A percentile compares a stretch with the other conserved stretches of the same genome.
phyloP scores from a whole-genome alignment of 1,140 invertebrate genomes.

The Chrysopa pallens region DNA sequence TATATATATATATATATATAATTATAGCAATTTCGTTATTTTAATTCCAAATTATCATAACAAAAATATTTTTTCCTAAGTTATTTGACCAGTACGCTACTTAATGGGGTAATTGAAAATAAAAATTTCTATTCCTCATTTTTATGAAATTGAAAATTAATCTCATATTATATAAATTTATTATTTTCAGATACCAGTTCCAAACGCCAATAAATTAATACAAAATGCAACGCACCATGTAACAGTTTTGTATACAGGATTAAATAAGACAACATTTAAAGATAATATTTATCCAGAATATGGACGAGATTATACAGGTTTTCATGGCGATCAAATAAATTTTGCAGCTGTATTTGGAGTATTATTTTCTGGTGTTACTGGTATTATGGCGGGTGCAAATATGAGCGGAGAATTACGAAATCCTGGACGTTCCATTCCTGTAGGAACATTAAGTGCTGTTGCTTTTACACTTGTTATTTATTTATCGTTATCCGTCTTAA shows the following conservation, averaged over 20 bases:
- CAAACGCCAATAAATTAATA: conserved; percentile 45
- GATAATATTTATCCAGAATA: conserved; percentile 64
- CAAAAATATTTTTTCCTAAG: too few relatives aligned
- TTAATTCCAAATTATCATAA: too few relatives aligned
- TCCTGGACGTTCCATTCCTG: conserved; percentile 82
- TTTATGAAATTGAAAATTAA: background rate
- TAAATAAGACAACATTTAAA: conserved; percentile 48
- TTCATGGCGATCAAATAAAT: conserved; percentile 43
- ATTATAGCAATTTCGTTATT: too few relatives aligned
- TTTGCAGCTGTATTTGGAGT: conserved; percentile 93
- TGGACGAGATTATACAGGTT: conserved; percentile 71
- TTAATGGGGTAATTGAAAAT: too few relatives aligned
- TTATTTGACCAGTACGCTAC: too few relatives aligned
- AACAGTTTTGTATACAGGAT: conserved; percentile 62
- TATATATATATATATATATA: too few relatives aligned
- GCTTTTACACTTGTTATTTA: conserved; percentile 85
- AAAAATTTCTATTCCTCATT: too few relatives aligned
- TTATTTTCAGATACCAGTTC: conserved; percentile 43
- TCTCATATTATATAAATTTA: background rate
- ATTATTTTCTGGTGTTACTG: conserved; percentile 88
- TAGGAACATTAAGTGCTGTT: conserved; percentile 82
- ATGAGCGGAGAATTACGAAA: conserved; percentile 95
- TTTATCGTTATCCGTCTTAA: conserved; percentile 65
- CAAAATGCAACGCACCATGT: conserved; percentile 32
- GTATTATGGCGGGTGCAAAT: conserved; percentile 98